phyloP scores from a whole-genome alignment of 2,888 invertebrate genomes.

The Rugalucina vietnamica region DNA sequence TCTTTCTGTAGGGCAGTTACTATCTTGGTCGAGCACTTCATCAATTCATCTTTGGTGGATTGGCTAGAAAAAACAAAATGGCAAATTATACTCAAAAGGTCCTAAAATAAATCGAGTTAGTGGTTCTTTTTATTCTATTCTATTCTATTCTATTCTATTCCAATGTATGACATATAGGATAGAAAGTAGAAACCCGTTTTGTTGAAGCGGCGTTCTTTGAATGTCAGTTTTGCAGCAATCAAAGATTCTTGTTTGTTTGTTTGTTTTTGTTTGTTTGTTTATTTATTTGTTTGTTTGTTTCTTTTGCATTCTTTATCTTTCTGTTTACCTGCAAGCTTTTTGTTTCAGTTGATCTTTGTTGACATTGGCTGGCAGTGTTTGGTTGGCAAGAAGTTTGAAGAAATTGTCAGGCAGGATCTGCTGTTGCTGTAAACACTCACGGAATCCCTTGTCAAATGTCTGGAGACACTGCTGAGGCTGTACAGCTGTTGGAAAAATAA shows the following conservation, averaged over 20 bases:
- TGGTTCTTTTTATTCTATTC: too few species aligned
- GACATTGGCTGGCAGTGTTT: conserved; percentile 45
- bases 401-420: conserved; percentile 64
- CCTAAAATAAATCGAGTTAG: too few species aligned
- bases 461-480: conserved; percentile 60
- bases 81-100: too few species aligned
- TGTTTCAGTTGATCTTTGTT: conserved; percentile 61
- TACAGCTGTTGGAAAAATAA: conserved; percentile 42
- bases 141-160: too few species aligned
- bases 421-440: conserved; percentile 52
- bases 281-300: too few species aligned
- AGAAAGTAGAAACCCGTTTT: too few species aligned
- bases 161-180: too few species aligned
- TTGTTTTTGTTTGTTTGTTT: too few species aligned
- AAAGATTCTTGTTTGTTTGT: too few species aligned
- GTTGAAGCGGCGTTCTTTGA: too few species aligned
- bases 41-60: conserved; percentile 36
- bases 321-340: conserved; percentile 58
- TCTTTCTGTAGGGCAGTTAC: conserved; percentile 46
- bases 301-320: too few species aligned
- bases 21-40: conserved; percentile 40
- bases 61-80: conserved; percentile 17
- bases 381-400: conserved; percentile 66
- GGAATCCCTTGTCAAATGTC: conserved; percentile 65
- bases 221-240: too few species aligned